Evolutionary conservation across 2,797 vertebrate genomes (phyloP), one percentile per base, ranked within the genome.

Genomic region (Hippocampus kuda): DNA sequence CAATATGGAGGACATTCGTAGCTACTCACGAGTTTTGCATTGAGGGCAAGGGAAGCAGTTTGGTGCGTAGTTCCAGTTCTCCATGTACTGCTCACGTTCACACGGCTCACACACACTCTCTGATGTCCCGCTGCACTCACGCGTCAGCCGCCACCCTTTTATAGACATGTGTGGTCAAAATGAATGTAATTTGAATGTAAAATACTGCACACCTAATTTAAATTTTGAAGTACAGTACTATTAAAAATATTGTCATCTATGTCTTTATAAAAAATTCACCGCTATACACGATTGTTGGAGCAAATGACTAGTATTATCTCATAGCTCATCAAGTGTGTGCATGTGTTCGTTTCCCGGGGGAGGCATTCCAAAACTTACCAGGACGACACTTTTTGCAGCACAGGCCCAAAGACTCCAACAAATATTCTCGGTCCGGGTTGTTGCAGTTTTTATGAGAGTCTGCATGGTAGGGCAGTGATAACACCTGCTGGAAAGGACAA

Each of bases 341-440:
- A 59, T 59, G 15, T 59, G 24, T 48, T 7, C 27, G n/a, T 65
- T 48, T 7, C 15, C 15, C 1, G 3, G 24, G 24, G 34, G 20
- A 24, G 2, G 5, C 27, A 34, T 61, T 42, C 15, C 44, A 18
- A 66, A 53, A 38, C 84, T 75, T 79, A 92, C 91, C 91, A 68
- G 89, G 86, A 2, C 2, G 72, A 64, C 91, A 92, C 82, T 61
- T 90, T 63, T 78, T 85, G 77, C 91, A 92, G 82, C 91, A 92
- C 57, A 79, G 57, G 5, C 42, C 13, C 0, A 2, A 7, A 2
- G 0, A 26, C 0, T 59, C 8, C 0, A 0, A 0, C 4, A 2
- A 0, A 71, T 87, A 91, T 57, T 88, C 83, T 18, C 18, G 70
- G 9, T 0, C 2, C 7, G 0, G 0, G 64, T 87, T 30, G 0